phyloP scores from a whole-genome alignment of 2,113 vertebrate species.

The Nanorana parkeri region DNA sequence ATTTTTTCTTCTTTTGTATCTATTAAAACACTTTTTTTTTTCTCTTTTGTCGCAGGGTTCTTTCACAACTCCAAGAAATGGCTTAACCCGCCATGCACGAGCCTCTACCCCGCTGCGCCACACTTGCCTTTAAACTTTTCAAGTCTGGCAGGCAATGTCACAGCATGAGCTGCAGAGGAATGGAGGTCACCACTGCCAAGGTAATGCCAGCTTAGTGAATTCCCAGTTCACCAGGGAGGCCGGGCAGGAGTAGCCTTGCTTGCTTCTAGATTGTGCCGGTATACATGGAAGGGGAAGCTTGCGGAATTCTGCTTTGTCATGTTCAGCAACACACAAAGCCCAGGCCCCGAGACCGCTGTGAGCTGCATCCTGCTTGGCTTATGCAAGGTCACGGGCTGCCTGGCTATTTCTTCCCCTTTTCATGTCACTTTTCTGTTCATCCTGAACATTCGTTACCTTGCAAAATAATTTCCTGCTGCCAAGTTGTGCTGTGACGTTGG shows the following conservation, averaged over 20 bases:
- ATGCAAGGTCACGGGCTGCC: conserved; percentile 13
- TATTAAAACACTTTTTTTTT: not conserved
- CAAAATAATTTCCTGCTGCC: conserved; percentile 24
- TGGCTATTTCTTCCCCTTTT: conserved; percentile 14
- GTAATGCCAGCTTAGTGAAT: conserved; percentile 56
- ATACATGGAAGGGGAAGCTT: not conserved
- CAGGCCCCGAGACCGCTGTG: not conserved
- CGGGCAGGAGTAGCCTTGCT: not conserved
- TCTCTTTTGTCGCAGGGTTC: not conserved
- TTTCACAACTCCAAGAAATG: not conserved
- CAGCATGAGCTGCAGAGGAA: conserved; percentile 53
- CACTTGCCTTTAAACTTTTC: not conserved
- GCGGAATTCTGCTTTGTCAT: not conserved
- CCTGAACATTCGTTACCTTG: conserved; percentile 9
- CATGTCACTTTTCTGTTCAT: conserved; percentile 1
- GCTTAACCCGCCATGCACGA: conserved; percentile 5
- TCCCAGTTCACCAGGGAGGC: not conserved
- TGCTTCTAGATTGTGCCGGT: not conserved
- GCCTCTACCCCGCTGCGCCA: not conserved
- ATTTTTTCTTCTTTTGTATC: too few relatives aligned
- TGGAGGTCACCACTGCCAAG: conserved; percentile 58
- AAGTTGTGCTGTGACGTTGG: not conserved
- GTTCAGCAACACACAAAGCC: not conserved
- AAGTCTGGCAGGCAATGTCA: conserved; percentile 60
- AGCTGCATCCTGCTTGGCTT: conserved; percentile 31